Evolutionary conservation across 2,113 vertebrate species (phyloP).

Genomic region (Uria aalge): DNA sequence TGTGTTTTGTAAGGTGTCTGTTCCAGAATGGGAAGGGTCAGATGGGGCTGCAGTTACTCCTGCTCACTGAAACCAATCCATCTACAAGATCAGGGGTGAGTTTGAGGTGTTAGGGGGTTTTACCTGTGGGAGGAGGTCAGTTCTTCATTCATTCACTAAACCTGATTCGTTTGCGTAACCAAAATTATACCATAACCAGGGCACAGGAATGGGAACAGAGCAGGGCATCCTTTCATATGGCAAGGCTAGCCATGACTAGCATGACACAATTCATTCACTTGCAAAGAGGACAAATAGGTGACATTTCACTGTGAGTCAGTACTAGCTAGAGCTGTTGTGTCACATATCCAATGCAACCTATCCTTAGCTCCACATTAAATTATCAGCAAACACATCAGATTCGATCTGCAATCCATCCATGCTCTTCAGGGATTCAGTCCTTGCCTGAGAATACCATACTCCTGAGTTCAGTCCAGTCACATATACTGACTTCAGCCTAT

Average conservation of each 20-base stretch:
- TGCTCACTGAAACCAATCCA: background rate
- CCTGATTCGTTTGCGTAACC: conserved; percentile 2
- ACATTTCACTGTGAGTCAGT: conserved; percentile 4
- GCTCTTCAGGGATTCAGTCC: background rate
- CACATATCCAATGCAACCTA: background rate
- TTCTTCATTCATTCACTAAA: conserved; percentile 14
- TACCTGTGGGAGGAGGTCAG: background rate
- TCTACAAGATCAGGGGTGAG: background rate
- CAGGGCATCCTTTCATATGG: background rate
- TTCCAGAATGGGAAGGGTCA: background rate
- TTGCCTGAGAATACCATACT: background rate
- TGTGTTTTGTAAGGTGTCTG: conserved; percentile 21
- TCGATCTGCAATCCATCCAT: background rate
- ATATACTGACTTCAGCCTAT: background rate
- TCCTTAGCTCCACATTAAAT: background rate
- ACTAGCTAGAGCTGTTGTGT: background rate
- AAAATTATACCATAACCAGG: background rate
- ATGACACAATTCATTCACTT: background rate
- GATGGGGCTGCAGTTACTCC: background rate
- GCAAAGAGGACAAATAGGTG: no score
- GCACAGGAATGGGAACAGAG: background rate
- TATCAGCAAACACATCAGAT: background rate
- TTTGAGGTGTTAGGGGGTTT: background rate
- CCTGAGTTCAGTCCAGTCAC: background rate
- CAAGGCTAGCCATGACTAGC: conserved; percentile 10